Evolutionary conservation across 2,888 invertebrate species (phyloP).

Genomic region (Augiades crinisus): DNA sequence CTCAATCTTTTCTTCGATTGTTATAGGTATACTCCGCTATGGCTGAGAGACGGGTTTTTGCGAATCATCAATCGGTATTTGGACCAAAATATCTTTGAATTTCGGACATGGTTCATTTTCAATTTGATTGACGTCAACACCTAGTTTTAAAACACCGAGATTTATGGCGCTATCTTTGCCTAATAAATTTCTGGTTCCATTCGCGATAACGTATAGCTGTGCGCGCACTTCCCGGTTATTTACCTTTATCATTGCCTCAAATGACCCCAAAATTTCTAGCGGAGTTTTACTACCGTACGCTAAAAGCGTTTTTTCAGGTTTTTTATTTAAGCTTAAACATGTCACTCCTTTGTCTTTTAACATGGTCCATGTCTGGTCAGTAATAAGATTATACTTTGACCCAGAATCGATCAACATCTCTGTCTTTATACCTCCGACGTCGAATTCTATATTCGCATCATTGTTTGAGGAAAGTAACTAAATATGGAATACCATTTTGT

Average conservation of each 20-base stretch:
- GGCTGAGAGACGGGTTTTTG: constrained; percentile 29
- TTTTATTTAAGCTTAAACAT: not conserved
- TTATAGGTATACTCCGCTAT: constrained; percentile 29
- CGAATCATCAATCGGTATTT: constrained; percentile 27
- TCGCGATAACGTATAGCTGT: not conserved
- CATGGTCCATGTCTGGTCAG: constrained; percentile 24
- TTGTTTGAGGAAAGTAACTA: too few relatives aligned
- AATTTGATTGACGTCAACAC: constrained; percentile 3
- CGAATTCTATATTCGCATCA: not conserved
- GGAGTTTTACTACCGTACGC: not conserved
- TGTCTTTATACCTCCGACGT: constrained; percentile 20
- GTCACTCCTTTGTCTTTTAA: constrained; percentile 9
- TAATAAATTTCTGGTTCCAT: not conserved
- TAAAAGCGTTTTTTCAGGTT: constrained; percentile 14
- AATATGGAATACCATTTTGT: too few relatives aligned
- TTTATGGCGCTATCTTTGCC: not conserved
- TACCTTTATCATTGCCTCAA: not conserved
- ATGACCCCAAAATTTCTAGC: not conserved
- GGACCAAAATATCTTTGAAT: constrained; percentile 24
- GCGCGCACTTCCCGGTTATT: not conserved
- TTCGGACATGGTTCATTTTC: constrained; percentile 13
- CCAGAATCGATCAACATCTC: constrained; percentile 35
- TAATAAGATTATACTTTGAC: constrained; percentile 27
- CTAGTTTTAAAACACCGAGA: not conserved
- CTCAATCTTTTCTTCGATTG: constrained; percentile 29